phyloP scores from a whole-genome alignment of 2,797 vertebrate species.

The Rhynchotus rufescens region DNA sequence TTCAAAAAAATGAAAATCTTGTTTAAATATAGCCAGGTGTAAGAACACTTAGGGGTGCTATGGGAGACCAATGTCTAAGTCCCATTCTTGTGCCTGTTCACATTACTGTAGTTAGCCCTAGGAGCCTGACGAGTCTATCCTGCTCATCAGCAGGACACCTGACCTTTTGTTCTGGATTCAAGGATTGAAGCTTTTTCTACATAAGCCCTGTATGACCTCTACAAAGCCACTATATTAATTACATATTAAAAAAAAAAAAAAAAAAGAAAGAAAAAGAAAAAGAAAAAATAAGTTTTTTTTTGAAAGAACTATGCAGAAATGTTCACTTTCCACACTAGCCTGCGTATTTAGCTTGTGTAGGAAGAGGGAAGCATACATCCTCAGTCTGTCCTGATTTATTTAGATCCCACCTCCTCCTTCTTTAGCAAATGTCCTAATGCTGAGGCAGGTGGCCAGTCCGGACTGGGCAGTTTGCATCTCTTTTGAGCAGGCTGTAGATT shows the following conservation, averaged over 20 bases:
- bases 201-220: not conserved
- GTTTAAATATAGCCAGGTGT: not conserved
- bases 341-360: not conserved
- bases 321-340: not conserved
- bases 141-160: accelerated
- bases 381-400: not conserved
- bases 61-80: not conserved
- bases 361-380: not conserved
- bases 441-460: not conserved
- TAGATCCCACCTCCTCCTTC: not conserved
- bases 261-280: not conserved
- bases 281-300: accelerated
- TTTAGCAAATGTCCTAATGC: not conserved
- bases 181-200: not conserved
- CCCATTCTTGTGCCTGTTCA: not conserved
- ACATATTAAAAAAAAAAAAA: not conserved
- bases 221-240: not conserved
- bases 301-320: not conserved
- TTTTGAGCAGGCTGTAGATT: not conserved
- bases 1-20: not conserved
- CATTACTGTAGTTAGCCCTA: not conserved
- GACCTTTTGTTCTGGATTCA: not conserved
- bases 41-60: not conserved
- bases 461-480: accelerated
- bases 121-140: not conserved